Evolutionary conservation across 30 jellyfish, hydroid and myxozoan genomes (phyloP).

Genomic region (Calvadosia cruxmelitensis): DNA sequence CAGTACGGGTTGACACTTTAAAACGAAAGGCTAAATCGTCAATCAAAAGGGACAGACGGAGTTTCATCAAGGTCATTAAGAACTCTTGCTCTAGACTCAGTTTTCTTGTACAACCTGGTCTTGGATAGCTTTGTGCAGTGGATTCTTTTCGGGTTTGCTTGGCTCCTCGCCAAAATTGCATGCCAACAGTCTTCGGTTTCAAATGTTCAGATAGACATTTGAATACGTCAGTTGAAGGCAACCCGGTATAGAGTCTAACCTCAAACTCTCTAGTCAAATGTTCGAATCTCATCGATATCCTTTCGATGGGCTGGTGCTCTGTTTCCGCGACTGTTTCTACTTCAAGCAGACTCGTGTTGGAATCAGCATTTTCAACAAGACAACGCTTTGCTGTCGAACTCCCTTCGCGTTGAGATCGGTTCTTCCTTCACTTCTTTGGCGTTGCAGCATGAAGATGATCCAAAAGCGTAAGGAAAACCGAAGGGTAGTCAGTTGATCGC

Average conservation of each 20-base stretch:
- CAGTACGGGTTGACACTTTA: conserved; percentile 22
- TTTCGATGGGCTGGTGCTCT: too few species aligned
- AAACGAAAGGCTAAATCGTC: conserved; percentile 47
- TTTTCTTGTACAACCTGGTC: conserved; percentile 29
- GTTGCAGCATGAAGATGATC: too few species aligned
- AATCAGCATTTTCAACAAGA: too few species aligned
- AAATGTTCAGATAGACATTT: conserved; percentile 2
- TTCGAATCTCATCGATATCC: conserved; percentile 33
- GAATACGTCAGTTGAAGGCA: conserved; percentile 6
- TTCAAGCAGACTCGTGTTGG: too few species aligned
- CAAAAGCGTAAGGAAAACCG: too few species aligned
- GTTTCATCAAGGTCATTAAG: conserved; percentile 27
- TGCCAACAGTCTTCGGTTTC: conserved; percentile 21
- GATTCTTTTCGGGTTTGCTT: conserved; percentile 19
- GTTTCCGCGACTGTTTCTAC: too few species aligned
- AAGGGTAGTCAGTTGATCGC: too few species aligned
- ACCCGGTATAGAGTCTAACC: conserved; percentile 29
- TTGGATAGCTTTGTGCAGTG: too few species aligned
- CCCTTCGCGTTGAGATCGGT: too few species aligned
- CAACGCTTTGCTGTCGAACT: too few species aligned
- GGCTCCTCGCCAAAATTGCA: conserved; percentile 42
- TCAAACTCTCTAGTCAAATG: conserved; percentile 23
- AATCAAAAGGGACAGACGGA: conserved; percentile 19
- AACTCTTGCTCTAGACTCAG: conserved; percentile 35
- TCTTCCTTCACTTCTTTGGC: too few species aligned